phyloP scores from a whole-genome alignment of 2,113 vertebrate genomes.

The Cyprinodon brontotheroides region DNA sequence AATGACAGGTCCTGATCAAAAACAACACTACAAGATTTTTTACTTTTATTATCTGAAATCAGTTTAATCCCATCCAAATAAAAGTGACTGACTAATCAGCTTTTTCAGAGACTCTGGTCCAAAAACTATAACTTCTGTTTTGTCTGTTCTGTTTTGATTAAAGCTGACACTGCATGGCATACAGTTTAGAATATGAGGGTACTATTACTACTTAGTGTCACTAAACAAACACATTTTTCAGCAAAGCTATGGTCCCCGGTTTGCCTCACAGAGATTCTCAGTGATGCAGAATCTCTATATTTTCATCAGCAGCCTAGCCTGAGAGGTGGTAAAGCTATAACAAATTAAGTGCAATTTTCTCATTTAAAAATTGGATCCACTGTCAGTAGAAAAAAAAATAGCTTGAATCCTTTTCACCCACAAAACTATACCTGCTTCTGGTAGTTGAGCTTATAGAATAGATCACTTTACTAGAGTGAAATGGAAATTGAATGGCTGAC shows the following conservation, averaged over 20 bases:
- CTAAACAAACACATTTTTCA: background rate
- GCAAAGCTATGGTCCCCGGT: background rate
- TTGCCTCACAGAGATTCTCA: background rate
- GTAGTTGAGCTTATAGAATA: background rate
- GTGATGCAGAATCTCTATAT: background rate
- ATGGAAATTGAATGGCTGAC: background rate
- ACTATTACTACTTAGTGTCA: too few species aligned
- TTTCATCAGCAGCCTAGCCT: background rate
- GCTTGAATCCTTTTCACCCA: background rate
- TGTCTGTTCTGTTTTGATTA: background rate
- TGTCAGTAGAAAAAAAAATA: background rate
- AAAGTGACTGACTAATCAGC: too few species aligned
- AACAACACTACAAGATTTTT: too few species aligned
- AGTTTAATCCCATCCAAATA: too few species aligned
- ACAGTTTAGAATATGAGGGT: too few species aligned
- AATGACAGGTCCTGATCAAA: too few species aligned
- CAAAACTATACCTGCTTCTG: conserved; percentile 1
- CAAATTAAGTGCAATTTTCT: background rate
- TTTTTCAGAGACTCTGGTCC: too few species aligned
- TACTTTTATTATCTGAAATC: too few species aligned
- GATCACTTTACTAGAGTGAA: background rate
- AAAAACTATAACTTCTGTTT: too few species aligned
- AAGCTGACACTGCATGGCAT: background rate
- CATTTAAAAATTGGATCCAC: background rate
- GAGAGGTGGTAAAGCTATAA: background rate